Evolutionary conservation across 1,140 invertebrate genomes (phyloP), one percentile per base, ranked within the genome.

Genomic region (Pinna nobilis): DNA sequence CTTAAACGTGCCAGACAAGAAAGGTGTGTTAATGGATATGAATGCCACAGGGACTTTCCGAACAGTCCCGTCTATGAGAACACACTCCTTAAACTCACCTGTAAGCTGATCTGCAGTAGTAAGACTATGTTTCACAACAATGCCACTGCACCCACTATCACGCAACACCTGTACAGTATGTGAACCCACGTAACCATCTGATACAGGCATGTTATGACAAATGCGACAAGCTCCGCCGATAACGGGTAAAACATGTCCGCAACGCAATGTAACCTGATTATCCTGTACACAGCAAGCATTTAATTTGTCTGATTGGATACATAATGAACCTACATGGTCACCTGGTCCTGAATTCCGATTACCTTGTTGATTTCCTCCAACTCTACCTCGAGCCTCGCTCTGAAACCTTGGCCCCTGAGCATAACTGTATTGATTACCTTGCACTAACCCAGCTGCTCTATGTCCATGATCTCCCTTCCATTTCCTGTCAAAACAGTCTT

Each of bases 121-220:
- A 9, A 76, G 63, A 15, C n/a, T 30, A 13, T 5, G 7, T 20
- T 39, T 47, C 15, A 75, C 72, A 0, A 75, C 55, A 23, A 65
- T 59, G n/a, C 75, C 25, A 33, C 49, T 71, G 72, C 75, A 80
- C 1, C 78, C 78, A 51, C 68, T 71, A 32, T 77, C 75, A 37
- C 67, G 60, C 23, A 77, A 33, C 18, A 74, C 71, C 3, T 23
- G 20, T 7, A 68, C 67, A 5, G 20, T 11, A 9, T 68, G 50
- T 7, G 20, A 32, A 11, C 63, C 67, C 15, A 75, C 67, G 60
- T 28, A 44, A 41, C 65, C 66, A 11, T 39, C 20, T n/a, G 15
- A 9, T 6, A 69, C 59, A 6, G 64, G 65, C 63, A 73, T 73
- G 11, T 51, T 33, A 32, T 60, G 23, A 64, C 60, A 64, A 7